phyloP scores from a whole-genome alignment of 2,888 invertebrate genomes.

The Noctuana brunneofusca region DNA sequence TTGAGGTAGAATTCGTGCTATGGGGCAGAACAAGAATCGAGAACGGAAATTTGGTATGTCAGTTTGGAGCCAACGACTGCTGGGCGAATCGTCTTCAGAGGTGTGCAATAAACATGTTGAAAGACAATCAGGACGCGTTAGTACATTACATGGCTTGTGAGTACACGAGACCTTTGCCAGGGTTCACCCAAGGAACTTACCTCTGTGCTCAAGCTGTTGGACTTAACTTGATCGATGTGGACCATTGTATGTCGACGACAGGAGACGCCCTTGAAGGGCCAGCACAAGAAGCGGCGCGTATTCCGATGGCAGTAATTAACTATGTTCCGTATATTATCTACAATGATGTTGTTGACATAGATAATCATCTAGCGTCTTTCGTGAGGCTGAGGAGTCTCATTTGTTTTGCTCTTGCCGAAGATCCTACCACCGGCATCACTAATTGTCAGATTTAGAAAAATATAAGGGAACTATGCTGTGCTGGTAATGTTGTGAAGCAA shows the following conservation, averaged over 20 bases:
- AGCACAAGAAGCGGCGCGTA: conserved; percentile 53
- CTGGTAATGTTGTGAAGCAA: background rate
- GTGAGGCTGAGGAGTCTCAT: conserved; percentile 51
- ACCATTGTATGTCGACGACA: conserved; percentile 57
- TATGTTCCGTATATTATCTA: conserved; percentile 65
- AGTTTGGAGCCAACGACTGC: conserved; percentile 62
- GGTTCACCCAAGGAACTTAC: conserved; percentile 53
- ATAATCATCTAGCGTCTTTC: conserved; percentile 48
- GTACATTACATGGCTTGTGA: conserved; percentile 71
- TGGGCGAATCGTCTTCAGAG: conserved; percentile 72
- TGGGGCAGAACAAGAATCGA: conserved; percentile 67
- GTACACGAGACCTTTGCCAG: conserved; percentile 53
- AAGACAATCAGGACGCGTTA: conserved; percentile 57
- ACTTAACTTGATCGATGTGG: conserved; percentile 54
- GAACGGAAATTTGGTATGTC: conserved; percentile 56
- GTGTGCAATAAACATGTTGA: conserved; percentile 60
- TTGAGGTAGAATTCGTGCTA: conserved; percentile 68
- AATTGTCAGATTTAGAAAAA: conserved; percentile 36
- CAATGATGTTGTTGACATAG: conserved; percentile 51
- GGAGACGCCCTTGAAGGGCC: conserved; percentile 57
- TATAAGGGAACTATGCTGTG: background rate
- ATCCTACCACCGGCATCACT: conserved; percentile 52
- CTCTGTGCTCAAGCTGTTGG: conserved; percentile 59
- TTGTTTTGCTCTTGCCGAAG: conserved; percentile 62
- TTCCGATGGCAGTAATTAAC: conserved; percentile 56